Percentiles rank a stretch among this genome's conserved stretches.
phyloP scores from a whole-genome alignment of 2,888 invertebrate species.

The Ecdyonurus torrentis region DNA sequence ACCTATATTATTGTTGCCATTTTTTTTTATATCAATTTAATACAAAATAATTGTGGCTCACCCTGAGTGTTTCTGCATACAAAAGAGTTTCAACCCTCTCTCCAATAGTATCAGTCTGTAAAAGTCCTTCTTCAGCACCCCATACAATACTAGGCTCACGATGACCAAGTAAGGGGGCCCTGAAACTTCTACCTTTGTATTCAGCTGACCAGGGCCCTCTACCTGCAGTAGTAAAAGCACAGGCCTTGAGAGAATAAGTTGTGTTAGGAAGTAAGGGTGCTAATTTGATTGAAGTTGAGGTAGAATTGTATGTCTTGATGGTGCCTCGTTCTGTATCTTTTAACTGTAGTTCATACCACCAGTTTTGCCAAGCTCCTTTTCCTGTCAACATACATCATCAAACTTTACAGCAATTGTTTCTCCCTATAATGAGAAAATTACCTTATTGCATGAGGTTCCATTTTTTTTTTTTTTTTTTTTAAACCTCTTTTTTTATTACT shows the following conservation, averaged over 20 bases:
- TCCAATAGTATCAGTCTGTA: conserved; percentile 69
- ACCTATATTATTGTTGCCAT: conserved; percentile 3
- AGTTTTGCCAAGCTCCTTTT: conserved; percentile 48
- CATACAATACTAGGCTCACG: conserved; percentile 45
- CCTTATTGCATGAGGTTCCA: no score
- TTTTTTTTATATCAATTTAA: conserved; percentile 9
- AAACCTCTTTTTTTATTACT: no score
- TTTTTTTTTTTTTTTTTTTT: not conserved
- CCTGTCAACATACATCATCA: no score
- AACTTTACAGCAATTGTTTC: no score
- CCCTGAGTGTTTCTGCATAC: conserved; percentile 39
- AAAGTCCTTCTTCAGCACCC: conserved; percentile 57
- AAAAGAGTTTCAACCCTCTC: conserved; percentile 53
- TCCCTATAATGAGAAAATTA: no score
- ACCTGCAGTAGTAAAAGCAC: conserved; percentile 59
- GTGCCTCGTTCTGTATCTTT: conserved; percentile 32
- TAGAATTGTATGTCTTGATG: conserved; percentile 30
- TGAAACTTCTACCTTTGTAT: conserved; percentile 46
- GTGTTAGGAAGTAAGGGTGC: conserved; percentile 54
- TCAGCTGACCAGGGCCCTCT: conserved; percentile 63
- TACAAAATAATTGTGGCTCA: conserved; percentile 19
- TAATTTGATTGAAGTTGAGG: conserved; percentile 44
- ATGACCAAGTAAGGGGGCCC: conserved; percentile 23
- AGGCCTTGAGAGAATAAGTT: conserved; percentile 59
- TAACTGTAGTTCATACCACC: conserved; percentile 62